Evolutionary conservation across 2,888 invertebrate species (phyloP).

Genomic region (Archips crataeganus): DNA sequence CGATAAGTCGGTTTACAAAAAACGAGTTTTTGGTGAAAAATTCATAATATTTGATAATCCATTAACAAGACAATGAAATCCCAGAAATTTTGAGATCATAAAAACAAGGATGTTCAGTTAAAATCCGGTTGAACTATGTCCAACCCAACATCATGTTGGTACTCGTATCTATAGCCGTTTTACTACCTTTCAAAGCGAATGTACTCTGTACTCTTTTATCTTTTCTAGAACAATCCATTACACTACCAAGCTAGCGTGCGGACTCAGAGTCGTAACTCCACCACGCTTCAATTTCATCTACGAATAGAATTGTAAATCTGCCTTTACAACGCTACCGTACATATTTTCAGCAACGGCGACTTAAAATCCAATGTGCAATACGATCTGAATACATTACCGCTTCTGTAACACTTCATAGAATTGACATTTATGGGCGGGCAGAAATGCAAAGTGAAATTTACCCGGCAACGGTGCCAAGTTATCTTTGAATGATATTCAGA

Average conservation of each 20-base stretch:
- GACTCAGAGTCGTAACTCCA: background rate
- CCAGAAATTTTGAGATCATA: no score
- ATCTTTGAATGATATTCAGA: slow-evolving; percentile 35
- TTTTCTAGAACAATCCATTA: slow-evolving; percentile 2
- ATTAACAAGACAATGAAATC: no score
- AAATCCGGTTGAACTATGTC: no score
- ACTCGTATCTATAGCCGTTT: background rate
- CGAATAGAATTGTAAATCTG: slow-evolving; percentile 26
- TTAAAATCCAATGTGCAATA: slow-evolving; percentile 46
- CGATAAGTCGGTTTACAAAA: no score
- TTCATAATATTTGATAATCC: no score
- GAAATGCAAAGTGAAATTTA: slow-evolving; percentile 41
- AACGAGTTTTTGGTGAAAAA: no score
- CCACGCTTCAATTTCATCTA: slow-evolving; percentile 15
- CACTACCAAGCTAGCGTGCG: background rate
- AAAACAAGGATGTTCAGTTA: no score
- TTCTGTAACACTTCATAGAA: slow-evolving; percentile 40
- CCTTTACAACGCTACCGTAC: slow-evolving; percentile 21
- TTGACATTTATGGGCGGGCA: slow-evolving; percentile 29
- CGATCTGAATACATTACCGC: slow-evolving; percentile 43
- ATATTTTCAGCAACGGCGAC: slow-evolving; percentile 36
- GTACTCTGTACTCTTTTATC: background rate
- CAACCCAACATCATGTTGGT: no score
- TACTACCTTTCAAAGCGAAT: background rate
- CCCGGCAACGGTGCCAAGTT: slow-evolving; percentile 37